Evolutionary conservation across 2,113 vertebrate species (phyloP), one percentile per base, ranked within the genome.

Genomic region (Limanda limanda): DNA sequence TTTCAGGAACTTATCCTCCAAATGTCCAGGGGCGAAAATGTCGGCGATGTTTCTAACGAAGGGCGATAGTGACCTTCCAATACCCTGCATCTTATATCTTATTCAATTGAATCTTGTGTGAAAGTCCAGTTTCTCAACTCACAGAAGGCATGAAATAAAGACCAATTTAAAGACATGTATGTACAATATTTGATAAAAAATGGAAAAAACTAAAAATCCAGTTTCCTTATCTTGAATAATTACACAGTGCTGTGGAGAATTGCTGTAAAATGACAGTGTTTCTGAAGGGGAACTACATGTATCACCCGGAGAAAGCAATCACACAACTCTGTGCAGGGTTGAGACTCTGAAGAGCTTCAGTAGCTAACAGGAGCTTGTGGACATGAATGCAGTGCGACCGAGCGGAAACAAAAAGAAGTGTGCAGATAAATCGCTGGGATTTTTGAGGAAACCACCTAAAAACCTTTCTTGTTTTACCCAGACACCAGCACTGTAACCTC

Each of bases 361-460:
- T 70, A 60, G 76, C 76, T 72, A 87, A 83, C 78, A 70, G 68
- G 68, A 52, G 54, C 75, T 75, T 62, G 75, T 31, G 70, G 71
- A 85, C 76, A 86, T 78, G 82, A 82, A 85, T 76, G 85, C 77
- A 24, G 67, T 14, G 78, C 85, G 78, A 65, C 76, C 5, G 76
- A 88, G 91, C 59, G 21, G 78, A 91, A 88, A 76, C 71, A 78
- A 68, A 60, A 68, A 78, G 82, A 88, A 86, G 73, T 82, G 75
- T 76, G 54, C 74, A 71, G 89, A 91, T 90, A 83, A 91, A 42
- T 86, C 86, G 72, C 68, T 23, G 37, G 57, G 66, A 37, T 79
- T 79, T 84, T 78, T 62, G 7, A 6, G 47, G 82, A 74, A 89
- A 84, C 74, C 86, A 83, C 23, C 61, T 71, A 80, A 83, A 86